Evolutionary conservation across 2,888 invertebrate species (phyloP), one percentile per base, ranked within the genome.

Genomic region (Hyposoter dolosus): DNA sequence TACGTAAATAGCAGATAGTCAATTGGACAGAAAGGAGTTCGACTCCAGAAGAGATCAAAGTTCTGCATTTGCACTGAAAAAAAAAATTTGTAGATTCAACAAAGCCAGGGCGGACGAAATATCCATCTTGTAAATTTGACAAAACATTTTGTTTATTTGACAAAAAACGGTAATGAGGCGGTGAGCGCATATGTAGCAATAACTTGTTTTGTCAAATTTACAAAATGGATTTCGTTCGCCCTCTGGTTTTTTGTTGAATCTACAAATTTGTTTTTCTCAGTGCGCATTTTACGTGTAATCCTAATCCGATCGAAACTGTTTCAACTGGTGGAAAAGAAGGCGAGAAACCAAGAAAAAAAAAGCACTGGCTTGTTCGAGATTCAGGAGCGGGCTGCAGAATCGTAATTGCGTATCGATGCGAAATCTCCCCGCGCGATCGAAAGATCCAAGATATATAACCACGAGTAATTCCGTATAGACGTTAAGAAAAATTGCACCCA

Each of bases 381-480:
- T 60, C 28, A 28, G 60, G 15, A 60, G 1, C 5, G 28, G 60
- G 12, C 28, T 28, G 15, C 15, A 15, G 28, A 15, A 28, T 12
- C 28, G 28, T 60, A 60, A 60, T 60, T 60, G 60, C 60, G 60
- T 60, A 60, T 60, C 60, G 9, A 60, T 60, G 60, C 60, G 28
- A 15, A 60, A 60, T 60, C 60, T 60, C 6, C 9, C 60, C 15
- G 15, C 15, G 15, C 28, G 15, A 60, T 60, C 60, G 28, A 15
- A 3, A 60, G 60, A 60, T 60, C 3, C 28, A 6, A 60, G 60
- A 28, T 28, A 60, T 6, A 15, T 28, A 28, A 12, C 5, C 6
- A 10, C 9, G 40, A 12, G 5, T 28, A 15, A 15, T 60, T 28
- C 15, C 28, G 60, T 60, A 10, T 10, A 60, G 28, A 60, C 28